phyloP scores from a whole-genome alignment of 2,797 vertebrate species.

The Pogonophryne albipinna region DNA sequence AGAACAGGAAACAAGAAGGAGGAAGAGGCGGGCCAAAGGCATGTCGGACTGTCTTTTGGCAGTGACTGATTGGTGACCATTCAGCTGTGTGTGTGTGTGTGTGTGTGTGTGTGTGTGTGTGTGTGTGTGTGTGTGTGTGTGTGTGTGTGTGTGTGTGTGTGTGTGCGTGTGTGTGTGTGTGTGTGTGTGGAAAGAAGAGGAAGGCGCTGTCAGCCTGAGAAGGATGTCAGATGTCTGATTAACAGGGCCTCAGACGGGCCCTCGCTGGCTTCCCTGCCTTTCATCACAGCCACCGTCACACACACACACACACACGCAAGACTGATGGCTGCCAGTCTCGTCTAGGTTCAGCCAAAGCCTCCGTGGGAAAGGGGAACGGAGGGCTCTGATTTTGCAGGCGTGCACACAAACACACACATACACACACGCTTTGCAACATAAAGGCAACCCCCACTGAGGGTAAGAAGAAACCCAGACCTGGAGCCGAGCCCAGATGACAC shows the following conservation, averaged over 20 bases:
- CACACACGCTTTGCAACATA: conserved; percentile 68
- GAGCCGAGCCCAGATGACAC: conserved; percentile 86
- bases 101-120: conserved; percentile 28
- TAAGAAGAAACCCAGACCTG: conserved; percentile 82
- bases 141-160: conserved; percentile 35
- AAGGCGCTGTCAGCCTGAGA: conserved; percentile 96
- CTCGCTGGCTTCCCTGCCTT: conserved; percentile 88
- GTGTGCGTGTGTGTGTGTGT: conserved; percentile 44
- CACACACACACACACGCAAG: conserved; percentile 74
- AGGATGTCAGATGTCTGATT: conserved; percentile 96
- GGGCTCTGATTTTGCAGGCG: conserved; percentile 48
- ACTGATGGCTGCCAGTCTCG: conserved; percentile 91
- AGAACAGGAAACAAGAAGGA: conserved; percentile 89
- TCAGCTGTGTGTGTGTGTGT: background rate
- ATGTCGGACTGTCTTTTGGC: conserved; percentile 81
- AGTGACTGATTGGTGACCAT: conserved; percentile 55
- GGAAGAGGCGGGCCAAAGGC: conserved; percentile 56
- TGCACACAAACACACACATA: conserved; percentile 40
- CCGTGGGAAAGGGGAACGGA: conserved; percentile 71
- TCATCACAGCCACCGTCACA: conserved; percentile 87
- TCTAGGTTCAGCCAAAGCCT: conserved; percentile 70
- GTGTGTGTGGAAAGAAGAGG: conserved; percentile 88
- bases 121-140: conserved; percentile 55
- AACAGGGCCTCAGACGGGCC: conserved; percentile 90
- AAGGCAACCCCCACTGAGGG: conserved; percentile 74